A percentile compares a stretch with the other conserved stretches of the same genome.
These are phyloP conservation scores for Mylabris sibirica DNA, from an alignment of 2,888 invertebrate genomes.

Conservation along the genomic window DNA sequence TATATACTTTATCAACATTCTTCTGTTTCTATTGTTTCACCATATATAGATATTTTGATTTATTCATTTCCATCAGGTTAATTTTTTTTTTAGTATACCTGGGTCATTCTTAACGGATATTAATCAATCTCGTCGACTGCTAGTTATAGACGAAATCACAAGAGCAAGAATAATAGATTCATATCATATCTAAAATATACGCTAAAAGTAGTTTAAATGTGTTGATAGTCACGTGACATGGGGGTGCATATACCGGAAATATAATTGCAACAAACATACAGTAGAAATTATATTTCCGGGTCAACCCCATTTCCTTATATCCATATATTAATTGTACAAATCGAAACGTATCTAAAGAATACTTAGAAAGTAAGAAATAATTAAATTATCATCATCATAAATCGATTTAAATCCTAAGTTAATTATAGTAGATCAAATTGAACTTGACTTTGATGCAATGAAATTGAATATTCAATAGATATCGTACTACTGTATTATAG, in stretches of 20 bases:
- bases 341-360: not conserved
- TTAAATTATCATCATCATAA: no score
- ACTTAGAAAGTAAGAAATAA: no score
- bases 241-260: constrained; percentile 6
- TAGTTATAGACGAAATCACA: not conserved
- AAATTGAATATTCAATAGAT: no score
- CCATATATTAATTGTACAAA: not conserved
- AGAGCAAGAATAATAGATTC: not conserved
- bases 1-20: not conserved
- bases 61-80: constrained; percentile 1
- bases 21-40: not conserved
- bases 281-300: not conserved
- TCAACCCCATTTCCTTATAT: not conserved
- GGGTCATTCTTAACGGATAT: not conserved
- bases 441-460: no score
- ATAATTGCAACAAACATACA: not conserved
- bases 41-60: not conserved
- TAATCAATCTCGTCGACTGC: not conserved
- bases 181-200: not conserved
- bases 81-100: constrained; percentile 7
- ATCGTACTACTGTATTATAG: no score
- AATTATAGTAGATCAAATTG: no score
- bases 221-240: constrained; percentile 2
- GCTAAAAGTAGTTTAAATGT: not conserved
- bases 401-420: no score